Evolutionary conservation across 2,797 vertebrate genomes (phyloP).

Genomic region (Mus spretus): DNA sequence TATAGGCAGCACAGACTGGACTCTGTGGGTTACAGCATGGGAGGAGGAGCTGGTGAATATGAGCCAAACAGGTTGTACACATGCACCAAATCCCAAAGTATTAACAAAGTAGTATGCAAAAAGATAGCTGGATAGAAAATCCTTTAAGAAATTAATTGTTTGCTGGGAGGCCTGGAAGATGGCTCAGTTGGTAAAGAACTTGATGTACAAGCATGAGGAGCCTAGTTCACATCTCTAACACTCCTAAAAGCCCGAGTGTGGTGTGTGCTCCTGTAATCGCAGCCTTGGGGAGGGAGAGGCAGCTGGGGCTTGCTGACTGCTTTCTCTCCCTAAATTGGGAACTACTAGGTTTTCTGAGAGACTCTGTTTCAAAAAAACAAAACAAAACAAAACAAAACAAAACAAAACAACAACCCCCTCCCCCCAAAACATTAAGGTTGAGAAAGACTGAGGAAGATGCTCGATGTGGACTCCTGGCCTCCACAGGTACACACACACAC

Average conservation of each 20-base stretch:
- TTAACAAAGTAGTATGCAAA: background rate
- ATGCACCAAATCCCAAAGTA: background rate
- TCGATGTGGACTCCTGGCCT: background rate
- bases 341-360: background rate
- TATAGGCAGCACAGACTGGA: background rate
- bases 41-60: background rate
- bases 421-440: background rate
- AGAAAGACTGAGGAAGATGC: background rate
- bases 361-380: background rate
- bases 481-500: background rate
- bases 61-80: background rate
- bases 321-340: background rate
- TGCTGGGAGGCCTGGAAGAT: background rate
- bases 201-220: background rate
- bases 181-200: background rate
- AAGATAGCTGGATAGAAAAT: background rate
- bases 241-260: background rate
- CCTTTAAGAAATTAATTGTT: background rate
- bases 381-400: too few species aligned
- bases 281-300: background rate
- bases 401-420: too few species aligned
- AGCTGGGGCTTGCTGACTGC: background rate
- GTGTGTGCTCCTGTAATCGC: background rate
- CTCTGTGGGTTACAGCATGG: background rate
- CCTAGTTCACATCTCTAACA: background rate